Conservation (phyloP, 2,797 vertebrate genomes). For the Gallirallus australis region DNA sequence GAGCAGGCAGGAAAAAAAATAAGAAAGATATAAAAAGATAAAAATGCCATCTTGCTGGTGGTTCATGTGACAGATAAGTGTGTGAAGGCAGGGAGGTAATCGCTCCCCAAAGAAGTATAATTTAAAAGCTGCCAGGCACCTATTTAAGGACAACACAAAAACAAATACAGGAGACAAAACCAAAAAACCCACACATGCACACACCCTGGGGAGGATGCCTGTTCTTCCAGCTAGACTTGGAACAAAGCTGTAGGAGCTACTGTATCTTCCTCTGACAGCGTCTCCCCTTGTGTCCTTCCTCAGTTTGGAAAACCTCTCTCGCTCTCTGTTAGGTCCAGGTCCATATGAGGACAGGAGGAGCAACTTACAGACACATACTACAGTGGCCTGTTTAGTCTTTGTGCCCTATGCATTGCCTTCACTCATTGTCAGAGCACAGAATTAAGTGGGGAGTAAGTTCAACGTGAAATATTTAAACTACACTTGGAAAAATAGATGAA, state of each 20-base stretch:
- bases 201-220: not conserved
- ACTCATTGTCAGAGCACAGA: not conserved
- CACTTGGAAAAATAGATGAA: not conserved
- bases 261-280: not conserved
- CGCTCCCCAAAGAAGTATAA: not conserved
- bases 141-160: constrained; percentile 2
- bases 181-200: rapidly evolving
- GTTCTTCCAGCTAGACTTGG: not conserved
- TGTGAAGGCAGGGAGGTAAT: not conserved
- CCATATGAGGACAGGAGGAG: not conserved
- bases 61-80: not conserved
- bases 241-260: not conserved
- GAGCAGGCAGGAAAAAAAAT: not conserved
- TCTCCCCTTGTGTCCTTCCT: not conserved
- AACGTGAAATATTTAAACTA: not conserved
- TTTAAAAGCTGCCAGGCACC: not conserved
- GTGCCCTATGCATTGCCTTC: not conserved
- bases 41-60: not conserved
- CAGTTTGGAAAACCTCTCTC: not conserved
- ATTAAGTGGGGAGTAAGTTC: not conserved
- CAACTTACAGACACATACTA: not conserved
- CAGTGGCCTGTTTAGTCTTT: not conserved
- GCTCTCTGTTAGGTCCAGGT: not conserved
- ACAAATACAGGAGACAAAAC: constrained; percentile 6
- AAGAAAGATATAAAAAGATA: not conserved